A percentile compares a stretch with the other conserved stretches of the same genome.
phyloP scores from a whole-genome alignment of 2,888 invertebrate species.

The Ophioninae sp. region DNA sequence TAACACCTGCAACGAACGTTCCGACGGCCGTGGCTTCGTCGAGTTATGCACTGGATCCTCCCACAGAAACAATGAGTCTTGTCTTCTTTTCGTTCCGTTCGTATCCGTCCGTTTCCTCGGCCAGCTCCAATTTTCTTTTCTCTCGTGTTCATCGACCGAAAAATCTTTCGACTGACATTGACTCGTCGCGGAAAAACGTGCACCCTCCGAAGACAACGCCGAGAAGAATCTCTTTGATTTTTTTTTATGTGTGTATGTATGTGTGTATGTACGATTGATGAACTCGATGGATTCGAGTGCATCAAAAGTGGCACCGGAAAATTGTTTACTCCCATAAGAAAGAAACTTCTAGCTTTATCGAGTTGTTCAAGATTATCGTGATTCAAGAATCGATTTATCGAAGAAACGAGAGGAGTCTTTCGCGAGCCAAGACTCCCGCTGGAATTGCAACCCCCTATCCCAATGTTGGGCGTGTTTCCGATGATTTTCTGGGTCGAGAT shows the following conservation, averaged over 20 bases:
- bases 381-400: slow-evolving; percentile 62
- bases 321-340: background rate
- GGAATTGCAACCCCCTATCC: slow-evolving; percentile 52
- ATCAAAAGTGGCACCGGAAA: background rate
- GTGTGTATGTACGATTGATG: background rate
- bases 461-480: slow-evolving; percentile 60
- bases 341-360: slow-evolving; percentile 28
- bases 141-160: background rate
- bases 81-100: slow-evolving; percentile 40
- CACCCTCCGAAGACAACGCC: background rate
- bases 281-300: background rate
- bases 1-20: slow-evolving; percentile 75
- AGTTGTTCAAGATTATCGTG: slow-evolving; percentile 36
- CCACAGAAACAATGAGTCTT: slow-evolving; percentile 78
- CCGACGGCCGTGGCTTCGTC: slow-evolving; percentile 67
- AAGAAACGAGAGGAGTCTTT: slow-evolving; percentile 29
- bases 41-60: slow-evolving; percentile 80
- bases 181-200: background rate
- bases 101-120: slow-evolving; percentile 12
- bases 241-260: background rate
- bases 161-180: background rate
- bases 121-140: slow-evolving; percentile 22
- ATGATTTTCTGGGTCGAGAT: slow-evolving; percentile 64
- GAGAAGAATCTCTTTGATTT: background rate
- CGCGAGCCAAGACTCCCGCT: slow-evolving; percentile 43